Evolutionary conservation across 2,888 invertebrate genomes (phyloP).

Genomic region (Andrena bicolor): DNA sequence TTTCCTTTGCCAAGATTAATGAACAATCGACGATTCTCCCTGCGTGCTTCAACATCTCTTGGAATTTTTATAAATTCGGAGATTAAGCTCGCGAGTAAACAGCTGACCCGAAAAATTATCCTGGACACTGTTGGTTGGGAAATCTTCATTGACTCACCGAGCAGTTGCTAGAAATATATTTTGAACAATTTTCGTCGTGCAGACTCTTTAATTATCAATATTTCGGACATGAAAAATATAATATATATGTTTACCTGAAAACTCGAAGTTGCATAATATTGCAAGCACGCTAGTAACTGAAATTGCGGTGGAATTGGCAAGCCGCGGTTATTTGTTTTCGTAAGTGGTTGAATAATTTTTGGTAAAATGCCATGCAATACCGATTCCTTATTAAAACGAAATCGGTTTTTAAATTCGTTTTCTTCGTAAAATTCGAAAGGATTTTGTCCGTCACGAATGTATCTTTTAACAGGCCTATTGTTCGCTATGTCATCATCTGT

Average conservation of each 20-base stretch:
- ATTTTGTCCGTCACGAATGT: no score
- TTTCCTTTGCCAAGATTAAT: not conserved
- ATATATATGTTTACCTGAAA: conserved; percentile 4
- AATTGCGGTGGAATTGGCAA: not conserved
- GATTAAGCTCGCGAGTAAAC: not conserved
- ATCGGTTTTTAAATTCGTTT: no score
- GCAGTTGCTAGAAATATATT: not conserved
- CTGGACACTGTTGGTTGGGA: not conserved
- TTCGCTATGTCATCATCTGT: no score
- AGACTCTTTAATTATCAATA: not conserved
- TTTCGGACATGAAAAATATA: not conserved
- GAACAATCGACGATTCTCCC: not conserved
- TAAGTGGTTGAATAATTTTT: not conserved
- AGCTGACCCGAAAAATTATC: not conserved
- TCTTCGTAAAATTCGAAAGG: no score
- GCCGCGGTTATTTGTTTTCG: not conserved
- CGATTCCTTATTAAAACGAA: not conserved
- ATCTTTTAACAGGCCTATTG: no score
- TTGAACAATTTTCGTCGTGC: not conserved
- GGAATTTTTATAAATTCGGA: not conserved
- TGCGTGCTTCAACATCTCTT: not conserved
- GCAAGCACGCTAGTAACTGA: not conserved
- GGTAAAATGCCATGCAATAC: conserved; percentile 1
- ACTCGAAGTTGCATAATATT: not conserved
- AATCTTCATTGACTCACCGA: not conserved